Base-by-base conservation (phyloP, 53 echinoderm and acorn worm genomes). In the Crossaster papposus region DNA sequence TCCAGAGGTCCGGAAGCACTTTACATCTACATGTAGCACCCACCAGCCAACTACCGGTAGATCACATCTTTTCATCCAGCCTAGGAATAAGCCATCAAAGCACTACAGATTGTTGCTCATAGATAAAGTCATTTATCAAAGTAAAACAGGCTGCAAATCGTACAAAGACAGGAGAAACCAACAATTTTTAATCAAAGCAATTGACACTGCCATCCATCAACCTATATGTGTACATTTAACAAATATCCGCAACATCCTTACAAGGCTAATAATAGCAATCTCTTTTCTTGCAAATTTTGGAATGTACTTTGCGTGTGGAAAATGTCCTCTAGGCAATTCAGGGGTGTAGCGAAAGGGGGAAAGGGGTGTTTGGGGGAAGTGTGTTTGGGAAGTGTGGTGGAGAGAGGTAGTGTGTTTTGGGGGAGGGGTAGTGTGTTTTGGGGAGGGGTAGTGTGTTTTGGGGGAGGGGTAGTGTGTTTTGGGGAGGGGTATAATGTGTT, bases 81-180 rank as follows among this genome's bases (percentile, higher is more conserved):
- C 30, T 12, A 33, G 15, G 74, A 73, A 73, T 32, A 73, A 73
- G 34, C 28, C 74, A 73, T 73, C 15, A 35, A 73, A 12, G 36
- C 74, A 35, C 33, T 15, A 33, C 74, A 73, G 74, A 73, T 73
- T 35, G 74, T 12, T 17, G 36, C 74, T 73, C 36, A 2, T 14
- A n/a, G n/a, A n/a, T n/a, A 73, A 73, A 73, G 74, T 73, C 34
- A 73, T 73, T 73, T 36, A 73, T 73, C 33, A 73, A 73, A 34
- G 34, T 73, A 36, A 73, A 73, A 73, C 74, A 73, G 12, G 12
- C 17, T 58, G 22, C 68, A n/a, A 26, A 4, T 28, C 2, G 4
- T 28, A 68, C 24, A 68, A 68, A 68, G 20, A 68, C 24, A 11
- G 5, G 24, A 68, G 28, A 68, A 18, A 68, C n/a, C n/a, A n/a